Evolutionary conservation across 2,113 vertebrate genomes (phyloP).

Genomic region (Planiliza haematocheilus): DNA sequence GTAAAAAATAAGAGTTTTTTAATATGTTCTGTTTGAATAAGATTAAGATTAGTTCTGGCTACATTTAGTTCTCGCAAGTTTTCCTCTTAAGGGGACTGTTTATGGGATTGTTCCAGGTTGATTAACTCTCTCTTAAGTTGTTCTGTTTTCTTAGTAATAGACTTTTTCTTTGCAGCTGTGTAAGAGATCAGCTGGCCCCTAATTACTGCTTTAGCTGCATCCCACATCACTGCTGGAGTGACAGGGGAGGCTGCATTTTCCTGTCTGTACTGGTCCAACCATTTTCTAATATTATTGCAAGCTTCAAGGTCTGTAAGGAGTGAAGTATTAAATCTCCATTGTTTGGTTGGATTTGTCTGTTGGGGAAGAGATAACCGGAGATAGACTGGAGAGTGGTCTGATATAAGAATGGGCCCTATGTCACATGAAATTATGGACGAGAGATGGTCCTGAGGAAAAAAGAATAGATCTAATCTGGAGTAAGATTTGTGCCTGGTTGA

Average conservation of each 20-base stretch:
- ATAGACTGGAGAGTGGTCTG: background rate
- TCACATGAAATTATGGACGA: background rate
- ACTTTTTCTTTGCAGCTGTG: background rate
- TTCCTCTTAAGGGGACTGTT: background rate
- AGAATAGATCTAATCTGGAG: too few relatives aligned
- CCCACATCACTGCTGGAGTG: background rate
- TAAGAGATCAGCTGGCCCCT: background rate
- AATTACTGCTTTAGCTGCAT: conserved; percentile 1
- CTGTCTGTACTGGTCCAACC: background rate
- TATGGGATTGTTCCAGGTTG: conserved; percentile 3
- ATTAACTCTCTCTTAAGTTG: background rate
- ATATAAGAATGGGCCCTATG: conserved; percentile 11
- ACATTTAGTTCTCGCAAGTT: background rate
- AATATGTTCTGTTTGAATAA: conserved; percentile 1
- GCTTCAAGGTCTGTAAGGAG: background rate
- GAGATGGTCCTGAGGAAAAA: too few relatives aligned
- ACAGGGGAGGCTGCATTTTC: background rate
- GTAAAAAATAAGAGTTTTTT: background rate
- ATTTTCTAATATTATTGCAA: background rate
- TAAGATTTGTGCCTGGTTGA: too few relatives aligned
- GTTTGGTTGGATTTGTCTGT: background rate
- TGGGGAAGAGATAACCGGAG: background rate
- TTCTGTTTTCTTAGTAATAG: background rate
- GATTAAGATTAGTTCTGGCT: background rate
- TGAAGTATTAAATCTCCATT: conserved; percentile 5